A percentile compares a stretch with the other conserved stretches of the same genome.
Conservation (phyloP, 2,113 vertebrate species). For the Oriolus oriolus region DNA sequence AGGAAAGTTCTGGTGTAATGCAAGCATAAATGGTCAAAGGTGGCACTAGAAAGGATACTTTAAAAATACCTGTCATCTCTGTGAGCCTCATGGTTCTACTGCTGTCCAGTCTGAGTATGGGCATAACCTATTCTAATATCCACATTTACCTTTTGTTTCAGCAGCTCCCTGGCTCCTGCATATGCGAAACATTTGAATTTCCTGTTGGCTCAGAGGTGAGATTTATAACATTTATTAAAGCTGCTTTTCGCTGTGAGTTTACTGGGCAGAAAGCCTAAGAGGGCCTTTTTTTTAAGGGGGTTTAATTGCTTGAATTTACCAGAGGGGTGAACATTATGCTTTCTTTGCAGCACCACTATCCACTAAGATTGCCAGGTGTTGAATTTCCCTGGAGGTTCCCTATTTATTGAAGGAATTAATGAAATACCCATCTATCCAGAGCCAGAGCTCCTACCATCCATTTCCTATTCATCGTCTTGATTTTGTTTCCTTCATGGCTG, state of each 20-base stretch:
- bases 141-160: slow-evolving; percentile 70
- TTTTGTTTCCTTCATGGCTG: background rate
- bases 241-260: slow-evolving; percentile 74
- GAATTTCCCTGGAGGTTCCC: slow-evolving; percentile 43
- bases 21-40: background rate
- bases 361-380: slow-evolving; percentile 65
- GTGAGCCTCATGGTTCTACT: background rate
- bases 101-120: background rate
- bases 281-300: slow-evolving; percentile 47
- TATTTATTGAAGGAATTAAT: slow-evolving; percentile 37
- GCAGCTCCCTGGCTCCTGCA: slow-evolving; percentile 66
- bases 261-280: slow-evolving; percentile 76
- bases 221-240: slow-evolving; percentile 80
- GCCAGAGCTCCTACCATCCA: background rate
- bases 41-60: background rate
- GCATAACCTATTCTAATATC: slow-evolving; percentile 55
- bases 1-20: background rate
- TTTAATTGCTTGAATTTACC: slow-evolving; percentile 75
- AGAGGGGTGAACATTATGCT: slow-evolving; percentile 57
- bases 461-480: background rate
- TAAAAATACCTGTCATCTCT: background rate
- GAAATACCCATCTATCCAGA: slow-evolving; percentile 28
- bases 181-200: slow-evolving; percentile 77
- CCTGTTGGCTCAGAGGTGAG: slow-evolving; percentile 79
- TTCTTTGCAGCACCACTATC: slow-evolving; percentile 62